Percentiles rank a stretch among this genome's conserved stretches.
phyloP scores from a whole-genome alignment of 2,888 invertebrate genomes.

The Branchellion lobata region DNA sequence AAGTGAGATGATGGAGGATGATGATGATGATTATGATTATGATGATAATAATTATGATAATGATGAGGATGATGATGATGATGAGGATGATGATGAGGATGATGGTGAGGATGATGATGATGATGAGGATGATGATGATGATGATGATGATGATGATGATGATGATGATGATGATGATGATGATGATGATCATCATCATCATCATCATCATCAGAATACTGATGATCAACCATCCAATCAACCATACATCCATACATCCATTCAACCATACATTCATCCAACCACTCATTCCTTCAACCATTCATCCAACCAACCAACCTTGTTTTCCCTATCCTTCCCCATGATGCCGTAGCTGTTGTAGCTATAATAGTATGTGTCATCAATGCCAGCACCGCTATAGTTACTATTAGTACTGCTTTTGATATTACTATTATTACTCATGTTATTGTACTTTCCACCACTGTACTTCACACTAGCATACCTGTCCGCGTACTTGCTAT shows the following conservation, averaged over 20 bases:
- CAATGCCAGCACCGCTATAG: neutral
- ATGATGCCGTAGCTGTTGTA: neutral
- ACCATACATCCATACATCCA: too few species aligned
- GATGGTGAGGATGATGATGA: neutral
- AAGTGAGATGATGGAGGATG: neutral
- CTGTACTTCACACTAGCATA: neutral
- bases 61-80: too few species aligned
- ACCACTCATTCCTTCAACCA: too few species aligned
- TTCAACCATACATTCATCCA: too few species aligned
- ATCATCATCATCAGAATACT: too few species aligned
- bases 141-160: neutral
- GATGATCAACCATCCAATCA: too few species aligned
- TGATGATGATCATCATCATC: neutral
- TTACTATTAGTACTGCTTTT: neutral
- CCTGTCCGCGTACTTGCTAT: neutral
- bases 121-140: neutral
- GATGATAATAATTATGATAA: too few species aligned
- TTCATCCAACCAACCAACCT: neutral
- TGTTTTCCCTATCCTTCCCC: neutral
- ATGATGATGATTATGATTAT: neutral
- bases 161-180: constrained; percentile 7
- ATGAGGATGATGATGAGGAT: too few species aligned
- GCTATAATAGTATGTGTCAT: constrained; percentile 7
- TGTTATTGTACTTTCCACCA: neutral
- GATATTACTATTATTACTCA: neutral